phyloP scores from a whole-genome alignment of 2,888 invertebrate species.

The Tenthredo livida region DNA sequence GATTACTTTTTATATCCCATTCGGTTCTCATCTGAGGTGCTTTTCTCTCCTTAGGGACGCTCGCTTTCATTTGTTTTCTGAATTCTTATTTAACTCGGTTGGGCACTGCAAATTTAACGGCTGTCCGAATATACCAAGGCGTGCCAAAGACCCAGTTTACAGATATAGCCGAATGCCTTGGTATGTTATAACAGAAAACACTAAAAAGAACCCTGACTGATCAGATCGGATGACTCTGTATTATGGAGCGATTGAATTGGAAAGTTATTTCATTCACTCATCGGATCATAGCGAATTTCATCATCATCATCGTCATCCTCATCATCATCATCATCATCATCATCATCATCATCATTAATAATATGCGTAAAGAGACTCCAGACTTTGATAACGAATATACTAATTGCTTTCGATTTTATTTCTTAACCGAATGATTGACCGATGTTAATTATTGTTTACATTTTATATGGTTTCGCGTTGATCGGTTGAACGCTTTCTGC shows the following conservation, averaged over 20 bases:
- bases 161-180: conserved; percentile 34
- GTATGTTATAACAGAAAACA: conserved; percentile 34
- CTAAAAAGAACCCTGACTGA: conserved; percentile 34
- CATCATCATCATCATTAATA: not conserved
- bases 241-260: not conserved
- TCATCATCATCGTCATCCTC: no score
- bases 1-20: not conserved
- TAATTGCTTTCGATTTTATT: not conserved
- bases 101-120: conserved; percentile 19
- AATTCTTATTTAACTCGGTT: conserved; percentile 19
- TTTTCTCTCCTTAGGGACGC: not conserved
- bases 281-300: not conserved
- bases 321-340: not conserved
- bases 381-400: not conserved
- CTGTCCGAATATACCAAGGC: conserved; percentile 39
- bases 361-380: not conserved
- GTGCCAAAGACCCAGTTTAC: conserved; percentile 50
- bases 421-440: not conserved
- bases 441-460: conserved; percentile 21
- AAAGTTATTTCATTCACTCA: not conserved
- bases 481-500: not conserved
- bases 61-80: not conserved
- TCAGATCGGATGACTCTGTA: conserved; percentile 41
- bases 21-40: not conserved
- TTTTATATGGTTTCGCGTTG: not conserved